Conservation (phyloP, 35 echinoderm and acorn worm species). For the Heliocidaris erythrogramma region DNA sequence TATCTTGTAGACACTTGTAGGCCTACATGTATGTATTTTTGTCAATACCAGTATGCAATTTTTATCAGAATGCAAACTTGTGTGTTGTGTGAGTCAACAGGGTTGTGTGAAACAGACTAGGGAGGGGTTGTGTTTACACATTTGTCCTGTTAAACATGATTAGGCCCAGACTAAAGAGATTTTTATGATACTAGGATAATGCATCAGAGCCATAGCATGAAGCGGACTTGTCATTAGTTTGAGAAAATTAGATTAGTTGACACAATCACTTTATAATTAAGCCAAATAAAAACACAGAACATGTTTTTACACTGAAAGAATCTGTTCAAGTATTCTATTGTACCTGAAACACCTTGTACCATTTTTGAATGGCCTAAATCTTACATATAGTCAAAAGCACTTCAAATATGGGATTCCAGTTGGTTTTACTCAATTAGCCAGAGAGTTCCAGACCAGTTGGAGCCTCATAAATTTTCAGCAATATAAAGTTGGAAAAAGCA, state of each 20-base stretch:
- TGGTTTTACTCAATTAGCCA: no score
- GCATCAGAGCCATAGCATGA: not conserved
- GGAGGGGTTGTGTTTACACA: conserved; percentile 8
- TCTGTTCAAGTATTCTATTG: no score
- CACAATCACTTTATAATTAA: not conserved
- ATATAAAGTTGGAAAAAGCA: no score
- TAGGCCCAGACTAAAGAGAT: not conserved
- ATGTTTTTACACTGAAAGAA: not conserved
- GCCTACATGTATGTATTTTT: not conserved
- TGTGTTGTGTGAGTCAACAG: not conserved
- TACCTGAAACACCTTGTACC: no score
- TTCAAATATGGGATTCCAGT: no score
- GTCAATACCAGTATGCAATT: no score
- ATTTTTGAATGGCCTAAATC: no score
- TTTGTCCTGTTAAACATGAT: not conserved
- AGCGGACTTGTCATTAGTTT: not conserved
- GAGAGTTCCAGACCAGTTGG: no score
- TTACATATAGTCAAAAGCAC: no score
- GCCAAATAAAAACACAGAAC: not conserved
- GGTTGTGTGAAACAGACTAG: conserved; percentile 15
- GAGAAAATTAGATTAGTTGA: not conserved
- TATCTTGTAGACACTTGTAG: not conserved
- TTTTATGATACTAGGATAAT: not conserved
- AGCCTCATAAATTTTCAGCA: no score
- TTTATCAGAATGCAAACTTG: not conserved